phyloP scores from a whole-genome alignment of 2,113 vertebrate species.

The Seriola quinqueradiata region DNA sequence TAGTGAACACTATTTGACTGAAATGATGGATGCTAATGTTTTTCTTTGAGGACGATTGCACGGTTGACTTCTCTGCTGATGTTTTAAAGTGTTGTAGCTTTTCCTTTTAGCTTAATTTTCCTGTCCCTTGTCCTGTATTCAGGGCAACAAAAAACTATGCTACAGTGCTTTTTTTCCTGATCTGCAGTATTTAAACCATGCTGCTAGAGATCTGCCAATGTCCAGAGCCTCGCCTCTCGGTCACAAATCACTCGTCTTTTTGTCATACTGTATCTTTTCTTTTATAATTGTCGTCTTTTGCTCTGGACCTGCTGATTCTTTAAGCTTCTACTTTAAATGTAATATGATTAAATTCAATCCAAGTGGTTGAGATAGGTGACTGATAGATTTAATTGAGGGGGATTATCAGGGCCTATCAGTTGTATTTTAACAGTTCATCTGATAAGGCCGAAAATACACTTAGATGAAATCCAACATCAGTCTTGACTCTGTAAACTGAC shows the following conservation, averaged over 20 bases:
- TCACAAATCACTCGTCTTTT: too few relatives aligned
- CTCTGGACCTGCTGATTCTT: neutral
- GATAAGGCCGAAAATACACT: slow-evolving; percentile 42
- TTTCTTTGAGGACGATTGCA: too few relatives aligned
- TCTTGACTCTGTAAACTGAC: slow-evolving; percentile 3
- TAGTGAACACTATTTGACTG: too few relatives aligned
- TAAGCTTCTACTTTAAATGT: neutral
- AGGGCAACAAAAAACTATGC: too few relatives aligned
- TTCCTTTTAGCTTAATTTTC: too few relatives aligned
- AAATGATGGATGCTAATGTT: too few relatives aligned
- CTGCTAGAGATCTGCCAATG: neutral
- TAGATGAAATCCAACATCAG: slow-evolving; percentile 11
- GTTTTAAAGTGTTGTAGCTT: too few relatives aligned
- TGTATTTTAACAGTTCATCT: slow-evolving; percentile 20
- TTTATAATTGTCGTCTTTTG: neutral
- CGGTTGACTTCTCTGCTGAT: too few relatives aligned
- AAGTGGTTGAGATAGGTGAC: neutral
- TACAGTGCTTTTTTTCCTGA: too few relatives aligned
- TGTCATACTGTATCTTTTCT: neutral
- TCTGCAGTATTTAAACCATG: neutral
- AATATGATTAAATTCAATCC: neutral
- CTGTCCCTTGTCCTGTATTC: too few relatives aligned
- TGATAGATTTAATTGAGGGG: slow-evolving; percentile 25
- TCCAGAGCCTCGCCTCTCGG: neutral
- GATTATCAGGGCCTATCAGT: slow-evolving; percentile 20